Base-by-base conservation (phyloP, 2,888 invertebrate genomes). In the Leucoma salicis region DNA sequence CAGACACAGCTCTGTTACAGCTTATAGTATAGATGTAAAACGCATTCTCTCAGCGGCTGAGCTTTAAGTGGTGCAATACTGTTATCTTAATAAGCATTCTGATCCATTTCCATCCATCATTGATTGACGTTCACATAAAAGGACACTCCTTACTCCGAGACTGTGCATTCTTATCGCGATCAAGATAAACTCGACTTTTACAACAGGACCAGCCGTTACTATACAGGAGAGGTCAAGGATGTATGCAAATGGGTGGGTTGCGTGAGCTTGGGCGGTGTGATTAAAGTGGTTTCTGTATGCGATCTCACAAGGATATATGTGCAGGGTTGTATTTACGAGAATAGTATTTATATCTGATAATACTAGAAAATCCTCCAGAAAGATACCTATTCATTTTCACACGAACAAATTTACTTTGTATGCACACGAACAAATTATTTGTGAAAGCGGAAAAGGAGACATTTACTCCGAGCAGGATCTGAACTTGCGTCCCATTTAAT, bases 51-150 rank as follows among this genome's bases (percentile, higher is more conserved):
- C n/a, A n/a, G n/a, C n/a, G n/a, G n/a, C n/a, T n/a, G n/a, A n/a
- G 21, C 6, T 21, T 21, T 1, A 21, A 21, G 21, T n/a, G 11
- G 27, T 27, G n/a, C 27, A 27, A 27, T 49, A 46, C 43, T 11
- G 16, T 31, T 53, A 57, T 59, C 63, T 61, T 59, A 57, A 60
- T 61, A 61, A 50, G 51, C 57, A 51, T 42, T 38, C 63, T 61
- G 54, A 62, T 63, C 52, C 61, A 50, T 61, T 63, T 57, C 66
- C 63, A 71, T 74, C 70, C 62, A 73, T 77, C 70, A 77, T 63
- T 70, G 78, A 79, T 78, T 74, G 76, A 79, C 74, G 71, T 57
- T 49, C 42, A 48, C 48, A 78, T 76, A 78, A 78, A 72, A 49
- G 66, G 64, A 71, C 75, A 77, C 78, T 74, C 78, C 74, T 74